Percentiles rank a stretch among this genome's conserved stretches.
phyloP scores from a whole-genome alignment of 2,797 vertebrate species.

The Cichlasoma orientale region DNA sequence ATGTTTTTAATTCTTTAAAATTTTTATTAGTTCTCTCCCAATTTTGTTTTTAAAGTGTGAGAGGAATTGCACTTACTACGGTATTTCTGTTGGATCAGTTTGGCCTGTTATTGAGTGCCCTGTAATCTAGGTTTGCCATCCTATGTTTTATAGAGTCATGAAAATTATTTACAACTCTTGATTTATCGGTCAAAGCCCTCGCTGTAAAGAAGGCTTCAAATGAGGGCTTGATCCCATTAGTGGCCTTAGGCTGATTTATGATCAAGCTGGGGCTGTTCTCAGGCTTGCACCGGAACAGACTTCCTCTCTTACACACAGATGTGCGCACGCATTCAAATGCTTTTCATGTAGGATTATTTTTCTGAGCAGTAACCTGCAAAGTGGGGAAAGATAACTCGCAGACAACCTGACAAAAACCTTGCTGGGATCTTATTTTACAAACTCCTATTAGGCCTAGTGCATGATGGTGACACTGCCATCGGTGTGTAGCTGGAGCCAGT shows the following conservation, averaged over 20 bases:
- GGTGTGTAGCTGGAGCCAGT: background rate
- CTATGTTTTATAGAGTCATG: slow-evolving; percentile 49
- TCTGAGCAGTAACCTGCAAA: background rate
- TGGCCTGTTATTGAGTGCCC: slow-evolving; percentile 16
- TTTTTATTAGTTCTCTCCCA: background rate
- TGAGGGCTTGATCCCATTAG: slow-evolving; percentile 70
- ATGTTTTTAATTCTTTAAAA: no score
- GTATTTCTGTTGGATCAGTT: slow-evolving; percentile 3
- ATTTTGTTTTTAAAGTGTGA: background rate
- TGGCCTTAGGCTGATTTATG: slow-evolving; percentile 53
- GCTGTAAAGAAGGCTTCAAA: slow-evolving; percentile 62
- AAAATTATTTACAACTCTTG: slow-evolving; percentile 64
- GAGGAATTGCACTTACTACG: background rate
- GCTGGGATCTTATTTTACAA: background rate
- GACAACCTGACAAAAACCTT: background rate
- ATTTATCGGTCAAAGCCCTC: slow-evolving; percentile 55
- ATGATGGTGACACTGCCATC: background rate
- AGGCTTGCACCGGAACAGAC: slow-evolving; percentile 25
- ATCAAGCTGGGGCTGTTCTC: slow-evolving; percentile 23
- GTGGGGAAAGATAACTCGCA: background rate
- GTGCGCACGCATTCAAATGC: slow-evolving; percentile 16
- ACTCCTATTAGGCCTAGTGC: background rate
- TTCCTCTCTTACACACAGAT: background rate
- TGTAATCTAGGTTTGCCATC: slow-evolving; percentile 29
- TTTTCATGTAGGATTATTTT: slow-evolving; percentile 15